phyloP scores from a whole-genome alignment of 2,797 vertebrate species.

The Schizothorax lantsangensis region DNA sequence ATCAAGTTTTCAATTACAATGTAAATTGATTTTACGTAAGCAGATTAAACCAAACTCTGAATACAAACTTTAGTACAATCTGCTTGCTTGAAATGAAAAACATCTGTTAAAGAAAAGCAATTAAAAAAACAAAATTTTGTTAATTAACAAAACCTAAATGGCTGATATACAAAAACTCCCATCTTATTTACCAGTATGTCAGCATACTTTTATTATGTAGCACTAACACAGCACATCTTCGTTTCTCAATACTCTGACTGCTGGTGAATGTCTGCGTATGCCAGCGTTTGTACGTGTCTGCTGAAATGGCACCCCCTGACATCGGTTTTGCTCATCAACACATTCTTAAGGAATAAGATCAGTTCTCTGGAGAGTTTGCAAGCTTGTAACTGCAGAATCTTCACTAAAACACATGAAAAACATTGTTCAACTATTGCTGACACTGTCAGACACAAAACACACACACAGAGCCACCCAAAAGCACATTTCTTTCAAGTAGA shows the following conservation, averaged over 20 bases:
- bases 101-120: neutral
- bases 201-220: neutral
- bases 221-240: conserved; percentile 5
- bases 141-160: neutral
- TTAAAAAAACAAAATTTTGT: neutral
- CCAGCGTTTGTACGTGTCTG: conserved; percentile 37
- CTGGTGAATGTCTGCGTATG: conserved; percentile 15
- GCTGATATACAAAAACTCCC: neutral
- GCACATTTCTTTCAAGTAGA: conserved; percentile 4
- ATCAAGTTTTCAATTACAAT: neutral
- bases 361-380: conserved; percentile 40
- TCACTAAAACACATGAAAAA: conserved; percentile 49
- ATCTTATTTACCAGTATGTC: conserved; percentile 5
- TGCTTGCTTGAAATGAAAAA: neutral
- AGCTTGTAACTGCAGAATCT: conserved; percentile 35
- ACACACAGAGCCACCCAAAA: conserved; percentile 10
- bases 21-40: neutral
- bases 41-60: neutral
- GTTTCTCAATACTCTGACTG: neutral
- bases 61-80: too few relatives aligned
- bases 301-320: conserved; percentile 51
- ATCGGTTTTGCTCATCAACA: conserved; percentile 51
- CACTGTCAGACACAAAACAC: conserved; percentile 13
- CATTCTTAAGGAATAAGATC: conserved; percentile 44
- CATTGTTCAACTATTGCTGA: conserved; percentile 37